Conservation (phyloP, 1,140 invertebrate genomes). For the Cotesia glomerata region DNA sequence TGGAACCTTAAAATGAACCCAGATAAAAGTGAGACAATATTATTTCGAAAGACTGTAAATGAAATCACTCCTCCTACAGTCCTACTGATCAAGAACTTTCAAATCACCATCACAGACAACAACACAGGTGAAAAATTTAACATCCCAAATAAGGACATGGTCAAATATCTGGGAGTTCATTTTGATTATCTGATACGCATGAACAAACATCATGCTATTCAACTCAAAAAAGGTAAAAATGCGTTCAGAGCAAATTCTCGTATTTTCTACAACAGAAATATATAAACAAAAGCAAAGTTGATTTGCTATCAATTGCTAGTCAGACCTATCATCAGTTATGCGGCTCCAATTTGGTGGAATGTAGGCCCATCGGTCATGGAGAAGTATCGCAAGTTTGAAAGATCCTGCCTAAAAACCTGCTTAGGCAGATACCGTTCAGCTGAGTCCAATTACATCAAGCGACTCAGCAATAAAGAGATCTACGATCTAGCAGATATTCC, state of each 20-base stretch:
- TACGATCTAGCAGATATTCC: constrained; percentile 34
- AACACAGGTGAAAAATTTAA: background rate
- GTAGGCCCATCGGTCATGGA: background rate
- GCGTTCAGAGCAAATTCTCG: constrained; percentile 2
- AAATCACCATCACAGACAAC: background rate
- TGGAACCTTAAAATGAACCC: constrained; percentile 20
- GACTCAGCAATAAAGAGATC: constrained; percentile 23
- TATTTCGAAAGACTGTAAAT: constrained; percentile 9
- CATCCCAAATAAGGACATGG: constrained; percentile 14
- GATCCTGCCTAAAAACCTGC: constrained; percentile 11
- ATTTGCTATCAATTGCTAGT: constrained; percentile 31
- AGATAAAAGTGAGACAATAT: constrained; percentile 3
- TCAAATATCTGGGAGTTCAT: constrained; percentile 24
- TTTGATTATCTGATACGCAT: background rate
- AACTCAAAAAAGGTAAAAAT: constrained; percentile 26
- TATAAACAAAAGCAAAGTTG: constrained; percentile 16
- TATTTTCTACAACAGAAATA: constrained; percentile 22
- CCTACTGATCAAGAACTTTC: background rate
- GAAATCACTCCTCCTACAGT: background rate
- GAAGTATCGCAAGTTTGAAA: constrained; percentile 21
- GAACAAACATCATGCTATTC: constrained; percentile 17
- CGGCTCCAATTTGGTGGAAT: constrained; percentile 20
- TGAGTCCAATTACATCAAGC: constrained; percentile 17
- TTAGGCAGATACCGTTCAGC: constrained; percentile 5
- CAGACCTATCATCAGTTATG: constrained; percentile 33